A percentile compares a stretch with the other conserved stretches of the same genome.
Conservation (phyloP, 2,797 vertebrate species). For the Sebastes diploproa region DNA sequence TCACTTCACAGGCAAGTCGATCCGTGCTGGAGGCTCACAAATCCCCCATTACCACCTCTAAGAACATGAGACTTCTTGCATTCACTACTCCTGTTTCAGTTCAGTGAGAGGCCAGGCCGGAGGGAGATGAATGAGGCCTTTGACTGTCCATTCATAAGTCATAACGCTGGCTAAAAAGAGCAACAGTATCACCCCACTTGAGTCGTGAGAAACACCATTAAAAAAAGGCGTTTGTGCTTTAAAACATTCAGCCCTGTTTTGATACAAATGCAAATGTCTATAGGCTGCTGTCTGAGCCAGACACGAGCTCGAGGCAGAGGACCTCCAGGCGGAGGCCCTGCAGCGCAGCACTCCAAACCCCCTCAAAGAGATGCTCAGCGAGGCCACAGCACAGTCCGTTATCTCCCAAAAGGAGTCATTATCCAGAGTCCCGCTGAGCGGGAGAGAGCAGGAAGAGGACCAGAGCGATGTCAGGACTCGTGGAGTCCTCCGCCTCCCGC, state of each 20-base stretch:
- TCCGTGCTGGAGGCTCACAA: constrained; percentile 10
- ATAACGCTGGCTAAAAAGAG: background rate
- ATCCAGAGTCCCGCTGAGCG: constrained; percentile 47
- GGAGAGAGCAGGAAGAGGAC: constrained; percentile 19
- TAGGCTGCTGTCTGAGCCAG: background rate
- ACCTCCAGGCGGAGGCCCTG: constrained; percentile 21
- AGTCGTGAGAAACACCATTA: background rate
- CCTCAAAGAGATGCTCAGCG: constrained; percentile 9
- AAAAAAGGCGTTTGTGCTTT: background rate
- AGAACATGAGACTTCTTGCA: background rate
- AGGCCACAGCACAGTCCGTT: constrained; percentile 40
- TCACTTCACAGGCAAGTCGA: constrained; percentile 45
- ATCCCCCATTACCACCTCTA: background rate
- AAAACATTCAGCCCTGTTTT: background rate
- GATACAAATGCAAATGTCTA: background rate
- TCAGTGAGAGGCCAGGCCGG: background rate
- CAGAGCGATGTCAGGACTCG: background rate
- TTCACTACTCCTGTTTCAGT: background rate
- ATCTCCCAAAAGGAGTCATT: constrained; percentile 64
- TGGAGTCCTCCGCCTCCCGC: background rate
- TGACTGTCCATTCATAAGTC: background rate
- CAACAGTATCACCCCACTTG: background rate
- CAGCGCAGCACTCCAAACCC: constrained; percentile 12
- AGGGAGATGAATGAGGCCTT: background rate
- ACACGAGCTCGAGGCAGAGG: constrained; percentile 14